phyloP scores from a whole-genome alignment of 2,113 vertebrate genomes.

The Notechis scutatus region DNA sequence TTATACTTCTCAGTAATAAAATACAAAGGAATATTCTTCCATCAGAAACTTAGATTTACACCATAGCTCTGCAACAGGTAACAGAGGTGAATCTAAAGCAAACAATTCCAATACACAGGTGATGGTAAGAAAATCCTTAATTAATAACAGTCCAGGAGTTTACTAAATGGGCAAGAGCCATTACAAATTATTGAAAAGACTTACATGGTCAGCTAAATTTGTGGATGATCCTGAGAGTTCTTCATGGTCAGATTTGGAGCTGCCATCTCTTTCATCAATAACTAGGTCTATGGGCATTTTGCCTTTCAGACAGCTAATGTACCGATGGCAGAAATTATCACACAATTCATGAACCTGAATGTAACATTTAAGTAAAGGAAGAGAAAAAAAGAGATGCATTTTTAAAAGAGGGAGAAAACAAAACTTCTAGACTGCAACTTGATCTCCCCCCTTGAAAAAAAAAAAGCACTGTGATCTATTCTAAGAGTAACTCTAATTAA shows the following conservation, averaged over 20 bases:
- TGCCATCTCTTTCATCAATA: conserved; percentile 98
- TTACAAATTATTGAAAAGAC: conserved; percentile 61
- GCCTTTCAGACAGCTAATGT: conserved; percentile 99
- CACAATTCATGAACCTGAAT: conserved; percentile 97
- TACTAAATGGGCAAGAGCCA: conserved; percentile 23
- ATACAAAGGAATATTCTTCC: conserved; percentile 15
- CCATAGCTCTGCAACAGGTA: fast-evolving
- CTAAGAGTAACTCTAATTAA: conserved; percentile 84
- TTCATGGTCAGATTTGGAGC: conserved; percentile 98
- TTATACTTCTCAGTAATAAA: conserved; percentile 27
- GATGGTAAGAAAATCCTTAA: background rate
- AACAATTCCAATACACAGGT: conserved; percentile 2
- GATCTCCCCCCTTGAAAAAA: conserved; percentile 49
- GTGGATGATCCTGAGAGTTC: conserved; percentile 99
- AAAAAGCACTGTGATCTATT: conserved; percentile 69
- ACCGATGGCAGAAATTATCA: conserved; percentile 99
- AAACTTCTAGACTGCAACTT: conserved; percentile 51
- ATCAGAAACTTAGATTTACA: background rate
- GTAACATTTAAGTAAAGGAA: conserved; percentile 23
- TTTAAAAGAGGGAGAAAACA: conserved; percentile 8
- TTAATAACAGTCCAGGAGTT: background rate
- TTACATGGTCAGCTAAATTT: conserved; percentile 98
- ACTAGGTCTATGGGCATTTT: conserved; percentile 99
- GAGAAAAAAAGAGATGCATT: background rate
- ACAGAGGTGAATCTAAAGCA: background rate